phyloP scores from a whole-genome alignment of 2,797 vertebrate genomes.

The Paguma larvata region DNA sequence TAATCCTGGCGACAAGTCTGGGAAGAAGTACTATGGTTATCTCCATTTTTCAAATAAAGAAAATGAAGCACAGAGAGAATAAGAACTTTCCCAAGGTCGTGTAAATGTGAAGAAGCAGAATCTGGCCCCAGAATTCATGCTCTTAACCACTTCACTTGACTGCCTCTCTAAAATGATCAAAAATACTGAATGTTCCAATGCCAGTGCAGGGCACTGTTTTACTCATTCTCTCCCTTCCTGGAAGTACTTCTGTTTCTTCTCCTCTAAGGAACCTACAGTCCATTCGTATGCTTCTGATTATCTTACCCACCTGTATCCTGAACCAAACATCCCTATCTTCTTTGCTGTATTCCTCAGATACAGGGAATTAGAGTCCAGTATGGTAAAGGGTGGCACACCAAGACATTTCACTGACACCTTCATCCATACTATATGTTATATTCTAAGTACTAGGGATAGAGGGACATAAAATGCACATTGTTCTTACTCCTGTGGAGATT shows the following conservation, averaged over 20 bases:
- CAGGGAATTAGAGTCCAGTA: not conserved
- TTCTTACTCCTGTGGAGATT: not conserved
- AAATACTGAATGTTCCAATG: not conserved
- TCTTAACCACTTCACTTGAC: not conserved
- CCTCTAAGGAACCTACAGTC: not conserved
- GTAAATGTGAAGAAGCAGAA: not conserved
- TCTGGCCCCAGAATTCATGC: not conserved
- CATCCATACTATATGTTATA: rapidly evolving
- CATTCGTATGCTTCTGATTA: not conserved
- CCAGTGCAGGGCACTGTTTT: too few species aligned
- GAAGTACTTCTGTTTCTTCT: not conserved
- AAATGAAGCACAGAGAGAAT: not conserved
- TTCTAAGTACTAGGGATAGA: not conserved
- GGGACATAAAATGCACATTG: not conserved
- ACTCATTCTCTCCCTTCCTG: not conserved
- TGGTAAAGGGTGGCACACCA: not conserved
- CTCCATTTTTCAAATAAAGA: not conserved
- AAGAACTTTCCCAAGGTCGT: not conserved
- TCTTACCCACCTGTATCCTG: not conserved
- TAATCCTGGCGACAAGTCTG: not conserved
- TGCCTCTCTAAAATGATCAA: not conserved
- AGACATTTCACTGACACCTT: not conserved
- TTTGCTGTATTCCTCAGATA: not conserved
- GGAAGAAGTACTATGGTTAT: not conserved
- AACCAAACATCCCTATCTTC: not conserved